A percentile compares a stretch with the other conserved stretches of the same genome.
phyloP scores from a whole-genome alignment of 2,888 invertebrate species.

The Ochropleura plecta region DNA sequence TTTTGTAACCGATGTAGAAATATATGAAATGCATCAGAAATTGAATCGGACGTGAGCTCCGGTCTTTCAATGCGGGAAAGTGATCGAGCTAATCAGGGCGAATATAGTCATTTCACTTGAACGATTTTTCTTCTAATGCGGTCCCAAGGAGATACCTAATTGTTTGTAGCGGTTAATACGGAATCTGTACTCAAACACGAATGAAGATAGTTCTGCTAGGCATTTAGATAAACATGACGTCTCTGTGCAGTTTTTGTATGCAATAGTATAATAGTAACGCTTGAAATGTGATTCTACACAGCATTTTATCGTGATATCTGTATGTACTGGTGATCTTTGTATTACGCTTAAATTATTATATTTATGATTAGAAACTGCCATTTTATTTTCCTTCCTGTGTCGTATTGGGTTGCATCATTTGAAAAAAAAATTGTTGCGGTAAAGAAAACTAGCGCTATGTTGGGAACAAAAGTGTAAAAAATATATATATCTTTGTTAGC shows the following conservation, averaged over 20 bases:
- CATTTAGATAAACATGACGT: background rate
- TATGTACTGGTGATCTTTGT: slow-evolving; percentile 51
- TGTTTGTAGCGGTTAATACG: background rate
- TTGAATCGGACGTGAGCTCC: background rate
- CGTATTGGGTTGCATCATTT: slow-evolving; percentile 3
- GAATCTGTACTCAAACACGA: background rate
- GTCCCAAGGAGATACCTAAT: background rate
- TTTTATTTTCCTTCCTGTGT: slow-evolving; percentile 37
- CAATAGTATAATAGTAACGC: slow-evolving; percentile 4
- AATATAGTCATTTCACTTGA: background rate
- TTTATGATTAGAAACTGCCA: slow-evolving; percentile 42
- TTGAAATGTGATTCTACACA: slow-evolving; percentile 9
- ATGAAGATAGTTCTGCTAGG: background rate
- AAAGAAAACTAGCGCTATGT: background rate
- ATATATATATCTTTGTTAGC: background rate
- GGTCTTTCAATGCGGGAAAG: background rate
- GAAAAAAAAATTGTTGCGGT: background rate
- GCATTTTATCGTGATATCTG: slow-evolving; percentile 56
- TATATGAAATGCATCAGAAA: background rate
- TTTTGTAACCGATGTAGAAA: background rate
- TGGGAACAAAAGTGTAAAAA: too few relatives aligned
- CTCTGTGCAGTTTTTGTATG: too few relatives aligned
- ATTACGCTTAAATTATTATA: slow-evolving; percentile 65
- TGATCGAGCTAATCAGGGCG: background rate
- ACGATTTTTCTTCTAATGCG: background rate